A percentile compares a stretch with the other conserved stretches of the same genome.
Conservation (phyloP, 1,140 invertebrate genomes). For the Eriosoma lanigerum region DNA sequence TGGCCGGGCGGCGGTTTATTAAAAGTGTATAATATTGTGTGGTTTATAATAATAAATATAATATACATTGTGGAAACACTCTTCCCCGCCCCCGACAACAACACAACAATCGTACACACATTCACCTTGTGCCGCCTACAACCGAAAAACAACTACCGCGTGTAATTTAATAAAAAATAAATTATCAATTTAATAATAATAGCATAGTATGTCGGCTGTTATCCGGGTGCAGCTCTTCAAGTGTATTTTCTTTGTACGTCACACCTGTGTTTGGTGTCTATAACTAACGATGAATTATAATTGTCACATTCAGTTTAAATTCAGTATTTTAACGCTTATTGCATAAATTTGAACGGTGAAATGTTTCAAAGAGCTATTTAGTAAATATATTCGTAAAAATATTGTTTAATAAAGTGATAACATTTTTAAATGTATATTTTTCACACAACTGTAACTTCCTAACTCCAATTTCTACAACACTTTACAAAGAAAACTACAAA, state of each 20-base stretch:
- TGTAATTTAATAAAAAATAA: conserved; percentile 44
- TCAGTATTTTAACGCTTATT: no score
- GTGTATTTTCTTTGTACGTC: not conserved
- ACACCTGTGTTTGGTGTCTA: not conserved
- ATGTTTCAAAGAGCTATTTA: no score
- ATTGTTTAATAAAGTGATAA: no score
- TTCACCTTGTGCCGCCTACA: not conserved
- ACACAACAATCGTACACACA: not conserved
- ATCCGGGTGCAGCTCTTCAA: not conserved
- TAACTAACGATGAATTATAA: not conserved
- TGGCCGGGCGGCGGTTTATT: conserved; percentile 6
- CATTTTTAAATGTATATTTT: no score
- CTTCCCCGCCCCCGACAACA: not conserved
- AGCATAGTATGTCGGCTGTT: not conserved
- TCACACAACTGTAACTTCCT: no score
- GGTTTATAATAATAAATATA: not conserved
- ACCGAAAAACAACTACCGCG: not conserved
- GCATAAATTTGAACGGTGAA: no score
- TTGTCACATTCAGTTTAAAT: no score
- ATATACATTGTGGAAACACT: not conserved
- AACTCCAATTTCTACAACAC: no score
- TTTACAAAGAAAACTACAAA: no score
- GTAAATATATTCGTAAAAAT: no score
- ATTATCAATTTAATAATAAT: conserved; percentile 46
- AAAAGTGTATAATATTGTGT: not conserved